phyloP scores from a whole-genome alignment of 2,888 invertebrate species.

The Cylloceria caligata region DNA sequence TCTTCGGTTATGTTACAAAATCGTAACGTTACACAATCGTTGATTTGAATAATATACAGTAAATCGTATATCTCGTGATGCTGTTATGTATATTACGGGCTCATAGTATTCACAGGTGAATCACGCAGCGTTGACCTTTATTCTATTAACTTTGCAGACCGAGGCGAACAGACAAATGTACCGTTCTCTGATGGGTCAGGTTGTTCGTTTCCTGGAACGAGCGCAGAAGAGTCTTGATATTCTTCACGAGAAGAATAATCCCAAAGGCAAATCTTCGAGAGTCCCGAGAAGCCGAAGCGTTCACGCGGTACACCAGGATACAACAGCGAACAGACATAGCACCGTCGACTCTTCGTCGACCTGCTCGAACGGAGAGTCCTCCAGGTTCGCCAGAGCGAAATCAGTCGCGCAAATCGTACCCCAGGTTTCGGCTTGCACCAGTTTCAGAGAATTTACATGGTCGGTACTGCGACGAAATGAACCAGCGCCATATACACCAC shows the following conservation, averaged over 20 bases:
- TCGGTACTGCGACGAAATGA: conserved; percentile 83
- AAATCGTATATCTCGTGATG: neutral
- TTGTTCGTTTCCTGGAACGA: conserved; percentile 89
- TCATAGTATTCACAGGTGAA: conserved; percentile 26
- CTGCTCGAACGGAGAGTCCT: conserved; percentile 56
- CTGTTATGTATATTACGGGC: neutral
- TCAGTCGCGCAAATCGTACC: conserved; percentile 84
- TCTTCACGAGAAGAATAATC: conserved; percentile 82
- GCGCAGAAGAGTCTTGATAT: conserved; percentile 88
- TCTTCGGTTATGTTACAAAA: neutral
- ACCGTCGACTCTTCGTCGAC: conserved; percentile 27
- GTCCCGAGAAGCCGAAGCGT: conserved; percentile 86
- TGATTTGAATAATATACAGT: neutral
- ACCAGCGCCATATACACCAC: conserved; percentile 73
- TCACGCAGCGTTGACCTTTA: conserved; percentile 42
- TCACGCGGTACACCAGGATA: conserved; percentile 83
- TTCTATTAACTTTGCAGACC: conserved; percentile 86
- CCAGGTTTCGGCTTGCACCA: conserved; percentile 80
- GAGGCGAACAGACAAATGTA: conserved; percentile 91
- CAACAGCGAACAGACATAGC: conserved; percentile 58
- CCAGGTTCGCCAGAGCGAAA: conserved; percentile 83
- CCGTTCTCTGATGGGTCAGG: conserved; percentile 90
- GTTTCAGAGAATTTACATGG: conserved; percentile 87
- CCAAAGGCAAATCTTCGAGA: conserved; percentile 76
- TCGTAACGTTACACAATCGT: neutral